These are phyloP conservation scores for Deilephila porcellus DNA, from an alignment of 2,888 invertebrate genomes.

Conservation along the genomic window DNA sequence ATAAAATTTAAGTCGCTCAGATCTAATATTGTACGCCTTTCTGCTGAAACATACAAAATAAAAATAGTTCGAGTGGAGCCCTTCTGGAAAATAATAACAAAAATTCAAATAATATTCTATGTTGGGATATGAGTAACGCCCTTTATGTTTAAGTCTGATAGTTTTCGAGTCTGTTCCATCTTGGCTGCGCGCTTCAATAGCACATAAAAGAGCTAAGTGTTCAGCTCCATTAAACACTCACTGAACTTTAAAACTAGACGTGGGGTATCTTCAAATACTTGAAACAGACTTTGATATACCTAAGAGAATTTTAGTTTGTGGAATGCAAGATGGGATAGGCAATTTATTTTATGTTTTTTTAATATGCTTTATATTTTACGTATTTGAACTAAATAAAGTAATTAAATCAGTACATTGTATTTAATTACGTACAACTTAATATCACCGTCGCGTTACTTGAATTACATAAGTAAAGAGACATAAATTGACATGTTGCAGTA, in stretches of 20 bases:
- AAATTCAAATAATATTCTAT: background rate
- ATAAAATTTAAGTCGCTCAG: too few relatives aligned
- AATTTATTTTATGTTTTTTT: background rate
- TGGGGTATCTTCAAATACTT: background rate
- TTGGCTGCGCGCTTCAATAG: background rate
- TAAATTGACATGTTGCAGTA: too few relatives aligned
- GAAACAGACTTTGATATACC: background rate
- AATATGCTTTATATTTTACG: too few relatives aligned
- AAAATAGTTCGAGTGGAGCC: too few relatives aligned
- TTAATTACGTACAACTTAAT: too few relatives aligned
- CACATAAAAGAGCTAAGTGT: conserved; percentile 3
- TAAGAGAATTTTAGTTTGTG: background rate
- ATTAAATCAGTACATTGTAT: too few relatives aligned
- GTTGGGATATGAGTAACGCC: background rate
- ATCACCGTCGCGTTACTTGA: too few relatives aligned
- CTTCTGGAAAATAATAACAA: background rate
- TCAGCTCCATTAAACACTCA: conserved; percentile 6
- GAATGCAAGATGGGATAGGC: background rate
- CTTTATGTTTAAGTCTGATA: background rate
- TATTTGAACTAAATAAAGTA: too few relatives aligned
- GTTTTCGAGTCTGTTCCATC: background rate
- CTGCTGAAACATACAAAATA: too few relatives aligned
- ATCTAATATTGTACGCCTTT: too few relatives aligned
- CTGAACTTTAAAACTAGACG: conserved; percentile 6
- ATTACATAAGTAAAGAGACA: too few relatives aligned